phyloP scores from a whole-genome alignment of 64 coral and sea anemone species.

The Orbicella faveolata region DNA sequence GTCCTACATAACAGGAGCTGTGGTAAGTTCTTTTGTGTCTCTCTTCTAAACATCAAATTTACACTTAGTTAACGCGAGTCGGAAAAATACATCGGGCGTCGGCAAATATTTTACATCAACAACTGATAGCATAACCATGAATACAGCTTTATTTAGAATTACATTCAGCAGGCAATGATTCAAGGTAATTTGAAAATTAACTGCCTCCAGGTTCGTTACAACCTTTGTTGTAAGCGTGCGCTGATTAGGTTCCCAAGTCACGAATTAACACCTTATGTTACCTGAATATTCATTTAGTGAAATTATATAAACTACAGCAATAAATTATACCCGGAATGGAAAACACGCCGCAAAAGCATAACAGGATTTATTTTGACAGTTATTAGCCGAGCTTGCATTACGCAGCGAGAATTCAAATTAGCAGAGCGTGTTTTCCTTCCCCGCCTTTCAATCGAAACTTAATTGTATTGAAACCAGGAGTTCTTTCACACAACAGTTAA shows the following conservation, averaged over 20 bases:
- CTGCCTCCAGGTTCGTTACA: neutral
- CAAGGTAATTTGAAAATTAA: neutral
- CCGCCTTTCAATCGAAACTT: neutral
- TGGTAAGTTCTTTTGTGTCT: slow-evolving; percentile 51
- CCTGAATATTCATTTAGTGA: neutral
- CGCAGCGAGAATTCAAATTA: slow-evolving; percentile 8
- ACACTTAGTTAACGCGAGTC: too few species aligned
- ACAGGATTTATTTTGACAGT: slow-evolving; percentile 7
- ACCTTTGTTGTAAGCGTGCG: neutral
- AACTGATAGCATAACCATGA: neutral
- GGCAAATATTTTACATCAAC: neutral
- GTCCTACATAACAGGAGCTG: slow-evolving; percentile 41
- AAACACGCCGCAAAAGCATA: neutral
- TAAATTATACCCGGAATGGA: neutral
- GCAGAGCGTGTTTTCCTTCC: neutral
- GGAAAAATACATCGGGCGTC: neutral
- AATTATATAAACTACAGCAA: neutral
- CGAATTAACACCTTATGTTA: neutral
- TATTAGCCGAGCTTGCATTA: neutral
- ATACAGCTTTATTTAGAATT: neutral
- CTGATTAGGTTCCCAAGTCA: neutral
- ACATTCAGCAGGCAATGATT: neutral
- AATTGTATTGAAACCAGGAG: neutral
- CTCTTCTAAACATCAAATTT: neutral
- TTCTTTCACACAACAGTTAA: neutral